phyloP scores from a whole-genome alignment of 2,113 vertebrate species.

The Corynorhinus townsendii region DNA sequence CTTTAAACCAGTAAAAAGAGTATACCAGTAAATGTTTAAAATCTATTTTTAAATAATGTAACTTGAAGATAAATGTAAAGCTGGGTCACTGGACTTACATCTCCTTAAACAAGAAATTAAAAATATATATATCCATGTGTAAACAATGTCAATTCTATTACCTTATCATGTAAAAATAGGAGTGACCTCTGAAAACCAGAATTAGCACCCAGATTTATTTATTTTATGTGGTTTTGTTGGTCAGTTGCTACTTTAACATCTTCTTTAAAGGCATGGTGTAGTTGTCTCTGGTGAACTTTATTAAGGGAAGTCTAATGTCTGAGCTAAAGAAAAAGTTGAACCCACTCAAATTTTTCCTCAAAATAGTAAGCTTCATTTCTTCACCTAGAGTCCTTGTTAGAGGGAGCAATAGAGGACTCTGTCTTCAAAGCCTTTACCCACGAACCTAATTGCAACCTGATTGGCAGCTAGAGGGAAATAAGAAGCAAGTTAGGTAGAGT shows the following conservation, averaged over 20 bases:
- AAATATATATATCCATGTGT: not conserved
- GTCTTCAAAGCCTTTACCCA: not conserved
- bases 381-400: not conserved
- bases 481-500: too few relatives aligned
- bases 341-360: not conserved
- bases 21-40: not conserved
- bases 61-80: not conserved
- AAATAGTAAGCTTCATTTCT: not conserved
- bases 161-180: not conserved
- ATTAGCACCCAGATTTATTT: not conserved
- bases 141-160: not conserved
- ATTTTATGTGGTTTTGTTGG: not conserved
- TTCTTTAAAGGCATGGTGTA: not conserved
- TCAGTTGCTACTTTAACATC: not conserved
- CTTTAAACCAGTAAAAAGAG: not conserved
- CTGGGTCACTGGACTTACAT: not conserved
- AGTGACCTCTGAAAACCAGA: not conserved
- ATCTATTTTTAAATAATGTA: not conserved
- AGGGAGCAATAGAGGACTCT: not conserved
- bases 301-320: not conserved
- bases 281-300: not conserved
- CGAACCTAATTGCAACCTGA: fast-evolving
- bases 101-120: not conserved
- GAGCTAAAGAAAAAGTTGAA: not conserved
- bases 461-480: fast-evolving